A percentile compares a stretch with the other conserved stretches of the same genome.
phyloP scores from a whole-genome alignment of 2,888 invertebrate species.

The Dicranocentrus wangi region DNA sequence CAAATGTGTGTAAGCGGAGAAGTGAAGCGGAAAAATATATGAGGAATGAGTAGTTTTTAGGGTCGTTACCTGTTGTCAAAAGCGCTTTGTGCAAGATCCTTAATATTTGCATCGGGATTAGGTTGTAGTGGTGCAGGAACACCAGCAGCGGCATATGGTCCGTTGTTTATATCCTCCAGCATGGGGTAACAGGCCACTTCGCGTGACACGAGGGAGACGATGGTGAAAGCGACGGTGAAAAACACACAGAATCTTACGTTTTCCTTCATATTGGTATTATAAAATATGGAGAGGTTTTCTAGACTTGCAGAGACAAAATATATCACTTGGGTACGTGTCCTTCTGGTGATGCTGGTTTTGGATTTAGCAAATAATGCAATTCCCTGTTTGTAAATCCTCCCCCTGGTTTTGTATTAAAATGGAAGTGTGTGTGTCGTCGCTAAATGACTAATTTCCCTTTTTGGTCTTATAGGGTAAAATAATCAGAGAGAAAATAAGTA shows the following conservation, averaged over 20 bases:
- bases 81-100: slow-evolving; percentile 63
- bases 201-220: slow-evolving; percentile 67
- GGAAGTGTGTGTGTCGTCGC: not conserved
- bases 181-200: slow-evolving; percentile 71
- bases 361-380: not conserved
- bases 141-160: slow-evolving; percentile 56
- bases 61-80: slow-evolving; percentile 66
- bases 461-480: no score
- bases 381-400: not conserved
- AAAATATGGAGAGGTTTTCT: slow-evolving; percentile 9
- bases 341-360: no score
- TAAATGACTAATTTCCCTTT: no score
- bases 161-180: slow-evolving; percentile 66
- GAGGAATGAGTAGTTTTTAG: not conserved
- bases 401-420: not conserved
- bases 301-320: slow-evolving; percentile 7
- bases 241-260: slow-evolving; percentile 64
- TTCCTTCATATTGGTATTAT: slow-evolving; percentile 69
- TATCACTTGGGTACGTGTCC: no score
- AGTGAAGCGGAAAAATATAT: no score
- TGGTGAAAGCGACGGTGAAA: slow-evolving; percentile 61
- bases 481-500: no score
- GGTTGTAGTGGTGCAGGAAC: slow-evolving; percentile 54
- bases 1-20: no score
- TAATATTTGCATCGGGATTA: slow-evolving; percentile 61